phyloP scores from a whole-genome alignment of 2,113 vertebrate genomes.

The Dasypus novemcinctus region DNA sequence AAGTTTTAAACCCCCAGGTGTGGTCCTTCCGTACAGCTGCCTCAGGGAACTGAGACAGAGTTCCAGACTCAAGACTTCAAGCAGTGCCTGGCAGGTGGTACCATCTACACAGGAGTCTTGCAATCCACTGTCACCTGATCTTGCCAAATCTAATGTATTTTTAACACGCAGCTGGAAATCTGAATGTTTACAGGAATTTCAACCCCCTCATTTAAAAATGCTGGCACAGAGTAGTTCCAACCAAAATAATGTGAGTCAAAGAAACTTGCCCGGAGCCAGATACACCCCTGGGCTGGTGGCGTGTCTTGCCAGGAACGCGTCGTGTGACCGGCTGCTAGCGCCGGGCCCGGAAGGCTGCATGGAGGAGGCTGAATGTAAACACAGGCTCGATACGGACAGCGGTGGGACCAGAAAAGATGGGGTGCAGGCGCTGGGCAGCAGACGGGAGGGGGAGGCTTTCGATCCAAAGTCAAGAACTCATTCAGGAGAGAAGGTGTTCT shows the following conservation, averaged over 20 bases:
- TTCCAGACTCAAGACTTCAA: background rate
- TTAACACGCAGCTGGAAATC: background rate
- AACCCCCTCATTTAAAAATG: background rate
- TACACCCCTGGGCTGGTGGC: background rate
- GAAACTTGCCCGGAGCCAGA: background rate
- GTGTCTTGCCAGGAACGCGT: background rate
- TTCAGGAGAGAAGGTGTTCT: background rate
- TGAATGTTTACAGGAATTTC: background rate
- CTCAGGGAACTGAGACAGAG: no score
- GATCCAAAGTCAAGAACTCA: background rate
- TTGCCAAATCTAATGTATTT: background rate
- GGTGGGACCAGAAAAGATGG: no score
- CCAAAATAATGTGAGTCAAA: background rate
- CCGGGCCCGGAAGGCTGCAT: background rate
- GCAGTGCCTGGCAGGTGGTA: accelerated
- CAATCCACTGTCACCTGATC: background rate
- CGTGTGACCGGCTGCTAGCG: background rate
- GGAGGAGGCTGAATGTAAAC: background rate
- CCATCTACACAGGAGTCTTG: background rate
- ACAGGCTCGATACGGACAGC: no score
- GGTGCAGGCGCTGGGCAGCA: accelerated
- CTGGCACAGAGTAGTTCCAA: background rate
- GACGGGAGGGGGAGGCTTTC: background rate
- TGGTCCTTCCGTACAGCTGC: no score
- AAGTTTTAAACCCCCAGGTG: no score